These are phyloP conservation scores for Nyctereutes procyonoides DNA, from an alignment of 2,113 vertebrate genomes.

Conservation along the genomic window DNA sequence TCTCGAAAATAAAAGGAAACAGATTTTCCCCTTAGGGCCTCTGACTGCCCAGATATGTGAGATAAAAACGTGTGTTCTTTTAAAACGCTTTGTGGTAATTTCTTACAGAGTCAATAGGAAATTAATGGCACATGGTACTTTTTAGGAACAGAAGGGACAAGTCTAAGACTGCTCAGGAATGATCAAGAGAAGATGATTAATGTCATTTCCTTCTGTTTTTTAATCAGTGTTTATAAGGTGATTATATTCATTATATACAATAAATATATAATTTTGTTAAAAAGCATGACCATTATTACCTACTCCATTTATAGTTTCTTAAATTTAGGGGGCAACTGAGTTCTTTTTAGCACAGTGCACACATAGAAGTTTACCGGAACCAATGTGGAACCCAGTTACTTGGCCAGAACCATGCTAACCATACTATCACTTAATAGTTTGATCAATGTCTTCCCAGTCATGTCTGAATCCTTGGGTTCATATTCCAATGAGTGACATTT, in stretches of 20 bases:
- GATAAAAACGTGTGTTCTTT: not conserved
- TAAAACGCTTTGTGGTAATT: not conserved
- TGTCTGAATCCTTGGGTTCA: not conserved
- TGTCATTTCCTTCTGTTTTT: not conserved
- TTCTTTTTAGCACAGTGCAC: not conserved
- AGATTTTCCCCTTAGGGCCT: not conserved
- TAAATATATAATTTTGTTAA: not conserved
- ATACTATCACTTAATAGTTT: not conserved
- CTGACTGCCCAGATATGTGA: not conserved
- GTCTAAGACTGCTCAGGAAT: too few species aligned
- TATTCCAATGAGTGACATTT: not conserved
- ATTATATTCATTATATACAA: not conserved
- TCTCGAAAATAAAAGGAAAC: not conserved
- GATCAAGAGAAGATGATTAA: not conserved
- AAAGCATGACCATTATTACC: not conserved
- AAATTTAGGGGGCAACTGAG: too few species aligned
- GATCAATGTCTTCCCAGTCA: not conserved
- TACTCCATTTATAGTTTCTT: not conserved
- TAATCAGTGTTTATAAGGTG: not conserved
- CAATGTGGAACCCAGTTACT: not conserved
- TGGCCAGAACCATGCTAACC: not conserved
- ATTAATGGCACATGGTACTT: not conserved
- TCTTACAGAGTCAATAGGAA: not conserved
- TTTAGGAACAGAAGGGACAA: not conserved
- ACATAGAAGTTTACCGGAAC: not conserved